Evolutionary conservation across 1,140 invertebrate genomes (phyloP).

Genomic region (Lutraria rhynchaena): DNA sequence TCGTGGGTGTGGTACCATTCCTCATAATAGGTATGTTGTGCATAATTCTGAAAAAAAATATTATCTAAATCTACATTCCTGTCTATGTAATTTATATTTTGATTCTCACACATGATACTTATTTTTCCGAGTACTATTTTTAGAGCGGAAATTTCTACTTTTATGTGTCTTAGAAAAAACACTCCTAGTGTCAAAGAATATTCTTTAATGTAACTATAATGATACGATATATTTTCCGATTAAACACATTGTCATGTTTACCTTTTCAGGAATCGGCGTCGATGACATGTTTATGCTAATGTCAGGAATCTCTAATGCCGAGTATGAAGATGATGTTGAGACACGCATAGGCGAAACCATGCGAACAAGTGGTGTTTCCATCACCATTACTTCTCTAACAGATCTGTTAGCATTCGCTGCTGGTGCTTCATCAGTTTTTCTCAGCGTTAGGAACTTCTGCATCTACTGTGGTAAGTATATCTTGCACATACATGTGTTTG

Average conservation of each 20-base stretch:
- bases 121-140: too few relatives aligned
- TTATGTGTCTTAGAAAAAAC: background rate
- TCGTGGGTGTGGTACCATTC: slow-evolving; percentile 97
- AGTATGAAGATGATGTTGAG: slow-evolving; percentile 89
- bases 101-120: too few relatives aligned
- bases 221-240: background rate
- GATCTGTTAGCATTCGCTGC: slow-evolving; percentile 97
- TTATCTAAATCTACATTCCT: too few relatives aligned
- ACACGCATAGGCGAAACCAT: slow-evolving; percentile 93
- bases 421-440: slow-evolving; percentile 96
- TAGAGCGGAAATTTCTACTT: slow-evolving; percentile 64
- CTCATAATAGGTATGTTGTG: slow-evolving; percentile 94
- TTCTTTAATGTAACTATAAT: background rate
- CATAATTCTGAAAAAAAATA: too few relatives aligned
- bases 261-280: slow-evolving; percentile 92
- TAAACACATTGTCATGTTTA: background rate
- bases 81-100: too few relatives aligned
- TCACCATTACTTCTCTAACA: slow-evolving; percentile 97
- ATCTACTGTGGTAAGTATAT: slow-evolving; percentile 91
- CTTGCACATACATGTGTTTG: background rate
- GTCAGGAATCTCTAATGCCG: slow-evolving; percentile 89
- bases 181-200: background rate
- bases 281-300: slow-evolving; percentile 98
- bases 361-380: slow-evolving; percentile 96
- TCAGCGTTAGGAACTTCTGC: slow-evolving; percentile 97